Evolutionary conservation across 2,888 invertebrate genomes (phyloP), one percentile per base, ranked within the genome.

Genomic region (Eudasyphora cyanicolor): DNA sequence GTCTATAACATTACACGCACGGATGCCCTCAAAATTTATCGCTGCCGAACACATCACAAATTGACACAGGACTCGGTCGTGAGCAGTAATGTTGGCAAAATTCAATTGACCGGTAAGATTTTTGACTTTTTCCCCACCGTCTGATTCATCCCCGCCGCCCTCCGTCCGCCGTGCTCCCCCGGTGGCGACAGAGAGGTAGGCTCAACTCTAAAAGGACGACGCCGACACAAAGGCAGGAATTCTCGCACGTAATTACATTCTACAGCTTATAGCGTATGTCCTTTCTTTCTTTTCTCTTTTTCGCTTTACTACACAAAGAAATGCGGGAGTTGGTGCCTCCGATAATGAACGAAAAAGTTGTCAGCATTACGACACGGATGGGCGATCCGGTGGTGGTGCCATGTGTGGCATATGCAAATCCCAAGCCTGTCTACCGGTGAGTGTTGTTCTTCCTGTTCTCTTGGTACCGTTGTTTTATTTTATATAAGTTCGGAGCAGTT

Each of bases 381-480:
- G 93, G 94, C 76, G 93, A 93, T 86, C 93, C 92, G 29, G 92
- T 94, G 45, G 94, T 94, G 51, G 92, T 95, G 74, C 93, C 94
- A 6, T 95, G 95, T 90, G 94, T 94, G 45, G 94, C 94, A 24
- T 94, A 93, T 88, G 94, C 94, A 17, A 94, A 93, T 90, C 95
- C 95, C 10, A 92, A 93, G 19, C 94, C 94, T 12, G 91, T 91
- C 76, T 92, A 94, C 91, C 93, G 94, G 94, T 94, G 92, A 93
- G 90, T 82, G 70, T 24, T 67, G 0, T 29, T 54, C 57, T 21
- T 42, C n/a, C 35, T 24, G 21, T 17, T 24, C 2, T 0, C 29
- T 6, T 35, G 8, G 21, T 24, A n/a, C n/a, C 45, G 10, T 2
- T 49, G 51, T 21, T 75, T 75, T 32, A 38, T 76, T 49, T 67